phyloP scores from a whole-genome alignment of 2,113 vertebrate genomes.

The Scophthalmus maximus region DNA sequence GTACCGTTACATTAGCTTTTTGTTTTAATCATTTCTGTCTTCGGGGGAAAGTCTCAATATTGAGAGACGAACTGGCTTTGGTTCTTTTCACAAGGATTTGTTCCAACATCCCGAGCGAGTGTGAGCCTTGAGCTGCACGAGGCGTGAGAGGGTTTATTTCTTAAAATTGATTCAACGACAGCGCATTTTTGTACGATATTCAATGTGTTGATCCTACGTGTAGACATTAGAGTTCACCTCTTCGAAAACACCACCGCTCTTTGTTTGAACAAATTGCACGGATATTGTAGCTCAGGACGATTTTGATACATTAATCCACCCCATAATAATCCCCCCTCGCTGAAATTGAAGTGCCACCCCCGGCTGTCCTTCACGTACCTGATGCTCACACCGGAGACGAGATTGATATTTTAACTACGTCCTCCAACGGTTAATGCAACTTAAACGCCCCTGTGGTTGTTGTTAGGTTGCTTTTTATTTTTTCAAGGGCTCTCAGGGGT shows the following conservation, averaged over 20 bases:
- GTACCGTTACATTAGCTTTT: too few relatives aligned
- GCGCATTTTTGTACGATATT: background rate
- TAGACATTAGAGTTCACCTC: constrained; percentile 5
- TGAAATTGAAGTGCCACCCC: constrained; percentile 31
- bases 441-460: constrained; percentile 75
- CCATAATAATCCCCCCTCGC: constrained; percentile 34
- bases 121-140: background rate
- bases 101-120: background rate
- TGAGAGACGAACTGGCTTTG: background rate
- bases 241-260: background rate
- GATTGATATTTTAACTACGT: constrained; percentile 66
- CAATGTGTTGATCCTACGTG: background rate
- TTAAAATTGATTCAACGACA: background rate
- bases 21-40: too few relatives aligned
- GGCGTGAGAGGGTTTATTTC: background rate
- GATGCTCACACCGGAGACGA: constrained; percentile 30
- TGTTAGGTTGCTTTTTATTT: constrained; percentile 77
- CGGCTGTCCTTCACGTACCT: constrained; percentile 36
- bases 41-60: too few relatives aligned
- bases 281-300: constrained; percentile 13
- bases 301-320: constrained; percentile 33
- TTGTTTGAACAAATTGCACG: background rate
- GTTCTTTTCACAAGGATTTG: background rate
- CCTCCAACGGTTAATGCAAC: constrained; percentile 67
- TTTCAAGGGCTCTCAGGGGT: constrained; percentile 74